phyloP scores from a whole-genome alignment of 2,113 vertebrate species.

The Trinectes maculatus region DNA sequence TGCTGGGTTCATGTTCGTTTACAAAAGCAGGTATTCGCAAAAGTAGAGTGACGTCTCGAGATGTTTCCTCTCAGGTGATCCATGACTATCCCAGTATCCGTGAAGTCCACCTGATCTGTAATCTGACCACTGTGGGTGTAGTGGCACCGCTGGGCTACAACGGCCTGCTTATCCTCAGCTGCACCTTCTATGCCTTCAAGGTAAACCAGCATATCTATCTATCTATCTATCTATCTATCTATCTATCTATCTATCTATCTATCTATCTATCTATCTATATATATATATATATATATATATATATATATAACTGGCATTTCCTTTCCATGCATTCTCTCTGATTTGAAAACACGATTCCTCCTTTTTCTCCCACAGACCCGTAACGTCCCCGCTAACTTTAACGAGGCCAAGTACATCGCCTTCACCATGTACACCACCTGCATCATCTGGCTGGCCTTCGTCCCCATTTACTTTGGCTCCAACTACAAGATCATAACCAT shows the following conservation, averaged over 20 bases:
- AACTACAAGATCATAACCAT: constrained; percentile 99
- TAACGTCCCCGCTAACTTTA: constrained; percentile 98
- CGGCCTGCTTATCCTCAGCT: constrained; percentile 96
- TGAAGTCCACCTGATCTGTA: constrained; percentile 97
- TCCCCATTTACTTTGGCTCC: constrained; percentile 99
- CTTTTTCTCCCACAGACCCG: constrained; percentile 82
- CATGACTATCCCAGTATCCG: constrained; percentile 95
- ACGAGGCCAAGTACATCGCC: constrained; percentile 98
- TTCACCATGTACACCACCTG: constrained; percentile 99
- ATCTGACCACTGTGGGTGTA: constrained; percentile 95
- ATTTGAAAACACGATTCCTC: neutral
- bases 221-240: too few species aligned
- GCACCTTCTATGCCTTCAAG: constrained; percentile 99
- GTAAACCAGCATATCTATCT: constrained; percentile 51
- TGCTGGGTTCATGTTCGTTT: constrained; percentile 12
- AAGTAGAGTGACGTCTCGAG: neutral
- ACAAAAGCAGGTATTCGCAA: too few species aligned
- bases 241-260: too few species aligned
- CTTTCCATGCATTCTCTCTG: neutral
- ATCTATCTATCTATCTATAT: too few species aligned
- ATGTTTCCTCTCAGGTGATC: constrained; percentile 80
- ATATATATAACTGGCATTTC: neutral
- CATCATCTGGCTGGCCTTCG: constrained; percentile 99
- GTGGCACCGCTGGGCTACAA: constrained; percentile 98
- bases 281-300: too few species aligned